These are phyloP conservation scores for Samia ricini DNA, from an alignment of 1,140 invertebrate genomes.

Conservation along the genomic window DNA sequence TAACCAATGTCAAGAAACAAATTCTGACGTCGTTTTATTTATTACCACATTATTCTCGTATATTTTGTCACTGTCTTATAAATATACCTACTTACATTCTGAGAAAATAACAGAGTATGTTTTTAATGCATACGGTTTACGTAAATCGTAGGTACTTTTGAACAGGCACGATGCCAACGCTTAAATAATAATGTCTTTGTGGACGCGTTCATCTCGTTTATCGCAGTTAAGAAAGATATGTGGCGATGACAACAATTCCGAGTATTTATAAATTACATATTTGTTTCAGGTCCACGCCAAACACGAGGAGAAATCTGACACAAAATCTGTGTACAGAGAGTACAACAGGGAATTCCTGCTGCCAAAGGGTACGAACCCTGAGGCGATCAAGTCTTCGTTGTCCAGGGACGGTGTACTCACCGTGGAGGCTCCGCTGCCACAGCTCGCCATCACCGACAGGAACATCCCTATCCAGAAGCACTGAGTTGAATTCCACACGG, in stretches of 20 bases:
- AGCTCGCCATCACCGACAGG: conserved; percentile 80
- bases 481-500: conserved; percentile 50
- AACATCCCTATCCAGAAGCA: conserved; percentile 77
- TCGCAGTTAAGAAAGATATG: conserved; percentile 26
- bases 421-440: conserved; percentile 94
- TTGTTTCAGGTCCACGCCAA: conserved; percentile 93
- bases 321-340: conserved; percentile 95
- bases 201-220: conserved; percentile 25
- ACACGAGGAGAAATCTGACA: conserved; percentile 96
- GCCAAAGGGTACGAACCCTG: conserved; percentile 95
- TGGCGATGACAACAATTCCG: conserved; percentile 1
- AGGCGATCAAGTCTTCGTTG: conserved; percentile 92
- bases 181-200: conserved; percentile 27
- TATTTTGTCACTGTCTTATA: not conserved
- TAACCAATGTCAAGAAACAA: not conserved
- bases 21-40: not conserved
- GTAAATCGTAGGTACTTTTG: conserved; percentile 1
- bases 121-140: not conserved
- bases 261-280: conserved; percentile 9
- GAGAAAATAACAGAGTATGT: not conserved
- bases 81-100: not conserved
- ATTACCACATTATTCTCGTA: not conserved
- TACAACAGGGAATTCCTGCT: conserved; percentile 97
- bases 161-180: conserved; percentile 40
- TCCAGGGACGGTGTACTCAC: conserved; percentile 96